Evolutionary conservation across 2,113 vertebrate genomes (phyloP), one percentile per base, ranked within the genome.

Genomic region (Rhagologus leucostigma): DNA sequence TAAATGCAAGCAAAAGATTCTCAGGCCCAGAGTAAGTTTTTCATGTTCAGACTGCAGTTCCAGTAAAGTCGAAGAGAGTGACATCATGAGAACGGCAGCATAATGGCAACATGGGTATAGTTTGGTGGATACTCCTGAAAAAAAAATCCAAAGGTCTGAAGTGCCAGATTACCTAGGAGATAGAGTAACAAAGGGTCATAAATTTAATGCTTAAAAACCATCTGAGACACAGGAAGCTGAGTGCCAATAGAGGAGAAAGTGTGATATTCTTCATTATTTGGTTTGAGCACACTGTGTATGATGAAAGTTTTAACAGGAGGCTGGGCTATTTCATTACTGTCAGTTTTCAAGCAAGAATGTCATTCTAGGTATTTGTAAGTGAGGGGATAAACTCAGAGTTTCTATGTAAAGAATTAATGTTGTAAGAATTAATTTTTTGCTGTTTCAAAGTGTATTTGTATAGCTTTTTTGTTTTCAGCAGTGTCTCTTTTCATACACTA

Each of bases 401-500:
- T n/a, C 53, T 88, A 16, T 52, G 27, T 70, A 49, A 86, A 69
- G 47, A 33, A 39, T 27, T 35, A 44, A 10, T 59, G 13, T 44
- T 59, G 13, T 44, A 86, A 69, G 47, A 33, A 39, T 27, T 35
- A 44, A 10, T 59, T 46, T 78, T 59, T 27, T 76, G 6, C 18
- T 56, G 6, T 71, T 88, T 56, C 30, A 20, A 57, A 33, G 35
- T 57, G 26, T 27, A 13, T 41, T 68, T 90, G 9, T 33, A 11
- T 37, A 73, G n/a, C 2, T 47, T 55, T 83, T 83, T 76, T 68
- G 15, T 50, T 74, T 74, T 52, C 47, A 49, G 37, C 11, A 10
- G 6, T 37, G 33, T 65, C 24, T 76, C 33, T 64, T 57, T 76
- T 47, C 22, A 23, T 35, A 19, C 2, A 1, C 4, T 32, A 0